A percentile compares a stretch with the other conserved stretches of the same genome.
phyloP scores from a whole-genome alignment of 2,888 invertebrate species.

The Carcina quercana region DNA sequence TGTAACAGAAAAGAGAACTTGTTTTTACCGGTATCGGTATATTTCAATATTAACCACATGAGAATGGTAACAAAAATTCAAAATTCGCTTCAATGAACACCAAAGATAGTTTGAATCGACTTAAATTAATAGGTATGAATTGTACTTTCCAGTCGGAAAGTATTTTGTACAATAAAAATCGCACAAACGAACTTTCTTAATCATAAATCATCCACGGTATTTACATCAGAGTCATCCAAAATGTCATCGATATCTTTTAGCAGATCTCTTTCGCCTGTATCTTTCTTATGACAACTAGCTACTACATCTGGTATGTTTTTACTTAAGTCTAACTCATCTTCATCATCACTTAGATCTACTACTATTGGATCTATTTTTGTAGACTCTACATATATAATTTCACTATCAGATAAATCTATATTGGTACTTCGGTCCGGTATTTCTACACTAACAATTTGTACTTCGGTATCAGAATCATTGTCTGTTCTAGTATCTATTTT shows the following conservation, averaged over 20 bases:
- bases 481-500: constrained; percentile 28
- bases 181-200: no score
- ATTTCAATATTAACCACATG: no score
- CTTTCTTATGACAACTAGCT: constrained; percentile 53
- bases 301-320: constrained; percentile 63
- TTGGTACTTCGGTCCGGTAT: constrained; percentile 27
- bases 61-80: no score
- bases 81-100: no score
- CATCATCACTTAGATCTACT: constrained; percentile 55
- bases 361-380: constrained; percentile 39
- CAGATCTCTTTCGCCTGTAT: constrained; percentile 30
- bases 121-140: no score
- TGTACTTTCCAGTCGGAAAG: no score
- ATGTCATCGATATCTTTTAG: constrained; percentile 43
- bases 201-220: no score
- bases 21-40: no score
- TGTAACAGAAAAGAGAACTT: no score
- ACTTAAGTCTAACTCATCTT: constrained; percentile 38
- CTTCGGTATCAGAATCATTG: constrained; percentile 54
- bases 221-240: constrained; percentile 30
- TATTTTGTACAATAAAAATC: no score
- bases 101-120: no score
- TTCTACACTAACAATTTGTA: constrained; percentile 54
- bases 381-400: constrained; percentile 48
- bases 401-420: constrained; percentile 37